A percentile compares a stretch with the other conserved stretches of the same genome.
Evolutionary conservation across 2,113 vertebrate genomes (phyloP).

Genomic region (Muntiacus muntjak): DNA sequence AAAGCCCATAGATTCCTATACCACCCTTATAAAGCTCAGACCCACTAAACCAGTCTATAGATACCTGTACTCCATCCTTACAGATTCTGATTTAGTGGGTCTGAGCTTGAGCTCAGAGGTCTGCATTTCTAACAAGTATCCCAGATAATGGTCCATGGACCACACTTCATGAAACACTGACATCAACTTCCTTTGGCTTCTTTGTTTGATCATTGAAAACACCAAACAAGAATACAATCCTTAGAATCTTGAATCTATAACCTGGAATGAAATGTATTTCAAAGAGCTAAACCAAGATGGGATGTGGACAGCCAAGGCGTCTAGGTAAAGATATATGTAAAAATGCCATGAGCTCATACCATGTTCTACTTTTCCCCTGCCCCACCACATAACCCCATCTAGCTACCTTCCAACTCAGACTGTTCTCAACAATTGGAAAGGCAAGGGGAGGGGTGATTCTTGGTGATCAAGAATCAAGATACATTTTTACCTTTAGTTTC

Average conservation of each 20-base stretch:
- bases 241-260: neutral
- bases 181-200: neutral
- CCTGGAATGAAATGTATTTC: neutral
- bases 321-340: neutral
- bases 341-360: neutral
- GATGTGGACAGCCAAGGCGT: neutral
- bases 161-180: neutral
- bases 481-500: neutral
- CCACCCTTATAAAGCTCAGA: neutral
- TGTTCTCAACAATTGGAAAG: neutral
- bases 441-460: neutral
- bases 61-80: neutral
- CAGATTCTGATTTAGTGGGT: neutral
- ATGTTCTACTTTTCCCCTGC: rapidly evolving
- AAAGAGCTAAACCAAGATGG: neutral
- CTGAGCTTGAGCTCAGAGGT: neutral
- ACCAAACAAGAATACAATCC: neutral
- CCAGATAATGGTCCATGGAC: neutral
- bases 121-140: neutral
- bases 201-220: neutral
- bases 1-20: neutral
- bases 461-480: neutral
- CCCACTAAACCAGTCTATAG: neutral
- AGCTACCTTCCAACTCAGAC: neutral
- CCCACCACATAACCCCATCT: too few species aligned